Evolutionary conservation across 1,140 invertebrate species (phyloP).

Genomic region (Ladona fulva): DNA sequence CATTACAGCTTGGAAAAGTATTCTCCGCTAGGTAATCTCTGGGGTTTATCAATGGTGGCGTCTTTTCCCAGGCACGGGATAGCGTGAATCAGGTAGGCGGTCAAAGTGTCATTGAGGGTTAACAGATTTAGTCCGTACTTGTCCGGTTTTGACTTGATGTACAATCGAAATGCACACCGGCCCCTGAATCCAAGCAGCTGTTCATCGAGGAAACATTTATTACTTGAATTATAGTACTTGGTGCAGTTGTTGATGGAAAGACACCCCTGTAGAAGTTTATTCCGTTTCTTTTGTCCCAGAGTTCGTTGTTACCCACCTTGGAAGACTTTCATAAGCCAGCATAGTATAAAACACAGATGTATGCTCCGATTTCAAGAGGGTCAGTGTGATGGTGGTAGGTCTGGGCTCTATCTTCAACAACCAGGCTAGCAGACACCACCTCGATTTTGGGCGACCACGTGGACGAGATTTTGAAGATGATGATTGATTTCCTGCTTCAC

Average conservation of each 20-base stretch:
- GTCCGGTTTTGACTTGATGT: constrained; percentile 31
- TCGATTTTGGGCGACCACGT: constrained; percentile 17
- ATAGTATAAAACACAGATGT: constrained; percentile 20
- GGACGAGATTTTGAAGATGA: not conserved
- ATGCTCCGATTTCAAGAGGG: constrained; percentile 19
- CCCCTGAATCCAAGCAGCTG: not conserved
- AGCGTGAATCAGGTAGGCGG: constrained; percentile 25
- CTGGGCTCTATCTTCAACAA: constrained; percentile 15
- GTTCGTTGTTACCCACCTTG: constrained; percentile 16
- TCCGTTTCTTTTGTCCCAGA: constrained; percentile 20
- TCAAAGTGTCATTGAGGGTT: constrained; percentile 23
- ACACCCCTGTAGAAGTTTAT: not conserved
- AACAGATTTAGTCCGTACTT: constrained; percentile 29
- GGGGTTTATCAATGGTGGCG: not conserved
- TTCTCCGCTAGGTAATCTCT: constrained; percentile 24
- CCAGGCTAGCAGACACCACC: constrained; percentile 10
- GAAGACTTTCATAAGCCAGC: constrained; percentile 21
- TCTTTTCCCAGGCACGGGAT: constrained; percentile 26
- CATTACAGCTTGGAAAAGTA: constrained; percentile 23
- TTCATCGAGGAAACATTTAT: constrained; percentile 10
- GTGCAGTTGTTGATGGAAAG: not conserved
- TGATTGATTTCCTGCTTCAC: constrained; percentile 12
- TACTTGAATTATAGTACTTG: not conserved
- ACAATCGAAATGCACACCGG: constrained; percentile 29
- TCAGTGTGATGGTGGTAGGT: constrained; percentile 20